Percentiles rank a stretch among this genome's conserved stretches.
Conservation (phyloP, 1,140 invertebrate genomes). For the Steinernema feltiae region DNA sequence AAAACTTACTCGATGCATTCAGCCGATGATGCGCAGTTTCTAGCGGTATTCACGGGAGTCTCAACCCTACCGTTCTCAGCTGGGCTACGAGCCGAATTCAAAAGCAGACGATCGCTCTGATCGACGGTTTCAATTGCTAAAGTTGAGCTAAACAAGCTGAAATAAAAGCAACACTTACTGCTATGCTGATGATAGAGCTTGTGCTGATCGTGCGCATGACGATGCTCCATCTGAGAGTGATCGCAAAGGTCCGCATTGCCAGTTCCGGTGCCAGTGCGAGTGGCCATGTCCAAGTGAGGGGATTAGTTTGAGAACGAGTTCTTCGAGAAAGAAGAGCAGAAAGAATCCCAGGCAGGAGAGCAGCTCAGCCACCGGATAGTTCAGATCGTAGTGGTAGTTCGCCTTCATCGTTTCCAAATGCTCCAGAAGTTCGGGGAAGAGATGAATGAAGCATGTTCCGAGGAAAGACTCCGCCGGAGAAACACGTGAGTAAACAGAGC, state of each 20-base stretch:
- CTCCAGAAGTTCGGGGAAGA: conserved; percentile 70
- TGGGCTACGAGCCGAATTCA: not conserved
- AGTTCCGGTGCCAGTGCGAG: conserved; percentile 30
- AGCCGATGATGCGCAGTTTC: not conserved
- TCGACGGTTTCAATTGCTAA: not conserved
- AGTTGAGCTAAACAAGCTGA: not conserved
- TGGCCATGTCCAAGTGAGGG: conserved; percentile 50
- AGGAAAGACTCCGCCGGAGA: conserved; percentile 77
- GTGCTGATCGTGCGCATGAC: not conserved
- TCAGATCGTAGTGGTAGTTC: conserved; percentile 19
- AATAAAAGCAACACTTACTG: not conserved
- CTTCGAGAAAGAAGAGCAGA: conserved; percentile 76
- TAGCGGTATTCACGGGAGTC: not conserved
- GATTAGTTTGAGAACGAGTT: conserved; percentile 64
- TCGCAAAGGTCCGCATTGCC: not conserved
- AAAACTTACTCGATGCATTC: conserved; percentile 1
- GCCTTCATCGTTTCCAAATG: conserved; percentile 35
- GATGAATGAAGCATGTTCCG: conserved; percentile 73
- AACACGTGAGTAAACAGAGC: conserved; percentile 68
- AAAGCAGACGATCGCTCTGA: not conserved
- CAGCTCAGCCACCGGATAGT: conserved; percentile 68
- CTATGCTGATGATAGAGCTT: not conserved
- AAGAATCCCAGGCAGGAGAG: conserved; percentile 74
- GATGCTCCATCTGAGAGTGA: not conserved
- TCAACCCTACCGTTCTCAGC: not conserved